Conservation (phyloP, 2,113 vertebrate species). For the Sialia sialis region DNA sequence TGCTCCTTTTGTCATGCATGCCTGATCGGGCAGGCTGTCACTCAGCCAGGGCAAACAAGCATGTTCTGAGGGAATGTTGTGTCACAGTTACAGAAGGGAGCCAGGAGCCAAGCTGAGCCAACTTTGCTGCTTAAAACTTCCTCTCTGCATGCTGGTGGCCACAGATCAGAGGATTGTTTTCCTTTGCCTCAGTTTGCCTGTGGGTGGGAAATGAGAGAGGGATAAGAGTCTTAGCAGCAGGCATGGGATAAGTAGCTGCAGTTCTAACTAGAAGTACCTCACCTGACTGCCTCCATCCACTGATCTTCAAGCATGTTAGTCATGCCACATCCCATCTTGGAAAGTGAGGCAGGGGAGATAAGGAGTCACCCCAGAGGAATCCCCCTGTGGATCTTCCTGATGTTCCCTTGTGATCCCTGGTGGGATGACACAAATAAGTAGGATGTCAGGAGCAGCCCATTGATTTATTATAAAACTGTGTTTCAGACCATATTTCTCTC, state of each 20-base stretch:
- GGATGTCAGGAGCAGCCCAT: neutral
- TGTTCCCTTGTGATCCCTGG: neutral
- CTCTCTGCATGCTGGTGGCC: neutral
- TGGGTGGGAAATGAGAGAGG: neutral
- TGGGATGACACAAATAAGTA: neutral
- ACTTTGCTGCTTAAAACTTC: neutral
- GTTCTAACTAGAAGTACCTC: neutral
- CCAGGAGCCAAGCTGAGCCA: neutral
- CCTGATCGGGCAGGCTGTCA: neutral
- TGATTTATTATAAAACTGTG: neutral
- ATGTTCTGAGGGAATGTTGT: conserved; percentile 3
- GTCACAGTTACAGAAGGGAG: neutral
- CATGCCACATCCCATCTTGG: neutral
- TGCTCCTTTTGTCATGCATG: conserved; percentile 6
- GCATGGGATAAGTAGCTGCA: neutral
- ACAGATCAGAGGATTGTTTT: neutral
- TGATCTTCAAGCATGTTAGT: neutral
- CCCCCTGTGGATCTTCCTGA: neutral
- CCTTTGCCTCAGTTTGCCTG: neutral
- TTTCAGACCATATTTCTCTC: neutral
- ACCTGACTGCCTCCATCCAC: neutral
- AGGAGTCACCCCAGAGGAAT: neutral
- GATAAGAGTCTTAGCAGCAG: neutral
- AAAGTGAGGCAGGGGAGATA: neutral
- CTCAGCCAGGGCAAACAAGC: conserved; percentile 11